phyloP scores from a whole-genome alignment of 2,113 vertebrate species.

The Podiceps cristatus region DNA sequence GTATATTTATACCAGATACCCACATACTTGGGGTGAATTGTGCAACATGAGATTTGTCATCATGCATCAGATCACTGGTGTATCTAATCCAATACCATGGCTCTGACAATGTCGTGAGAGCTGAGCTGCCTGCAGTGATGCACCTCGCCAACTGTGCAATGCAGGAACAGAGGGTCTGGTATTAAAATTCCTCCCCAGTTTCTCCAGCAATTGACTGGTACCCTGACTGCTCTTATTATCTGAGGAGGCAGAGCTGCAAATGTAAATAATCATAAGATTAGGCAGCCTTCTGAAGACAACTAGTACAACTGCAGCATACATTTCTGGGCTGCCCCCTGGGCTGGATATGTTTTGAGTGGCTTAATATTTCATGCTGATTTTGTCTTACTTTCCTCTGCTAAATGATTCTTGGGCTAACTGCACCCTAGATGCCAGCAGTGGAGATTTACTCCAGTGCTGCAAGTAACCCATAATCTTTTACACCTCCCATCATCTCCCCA shows the following conservation, averaged over 20 bases:
- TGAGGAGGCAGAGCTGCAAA: conserved; percentile 15
- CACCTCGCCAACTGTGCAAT: neutral
- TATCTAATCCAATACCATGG: conserved; percentile 16
- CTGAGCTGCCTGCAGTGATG: neutral
- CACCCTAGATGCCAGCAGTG: neutral
- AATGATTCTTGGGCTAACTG: neutral
- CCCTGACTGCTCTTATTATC: neutral
- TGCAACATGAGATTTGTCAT: conserved; percentile 56
- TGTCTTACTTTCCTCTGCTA: neutral
- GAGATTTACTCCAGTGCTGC: neutral
- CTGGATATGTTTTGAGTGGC: neutral
- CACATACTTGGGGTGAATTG: conserved; percentile 41
- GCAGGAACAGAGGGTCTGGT: neutral
- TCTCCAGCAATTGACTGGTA: conserved; percentile 1
- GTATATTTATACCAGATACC: conserved; percentile 65
- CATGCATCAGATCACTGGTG: conserved; percentile 30
- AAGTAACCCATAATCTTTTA: neutral
- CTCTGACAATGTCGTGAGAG: neutral
- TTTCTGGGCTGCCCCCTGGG: neutral
- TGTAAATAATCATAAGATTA: conserved; percentile 26
- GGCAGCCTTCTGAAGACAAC: neutral
- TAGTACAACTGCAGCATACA: neutral
- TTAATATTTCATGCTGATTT: neutral
- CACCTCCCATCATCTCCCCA: neutral
- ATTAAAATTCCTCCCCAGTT: conserved; percentile 42